Conservation (phyloP, 2,113 vertebrate species). For the Ahaetulla prasina region DNA sequence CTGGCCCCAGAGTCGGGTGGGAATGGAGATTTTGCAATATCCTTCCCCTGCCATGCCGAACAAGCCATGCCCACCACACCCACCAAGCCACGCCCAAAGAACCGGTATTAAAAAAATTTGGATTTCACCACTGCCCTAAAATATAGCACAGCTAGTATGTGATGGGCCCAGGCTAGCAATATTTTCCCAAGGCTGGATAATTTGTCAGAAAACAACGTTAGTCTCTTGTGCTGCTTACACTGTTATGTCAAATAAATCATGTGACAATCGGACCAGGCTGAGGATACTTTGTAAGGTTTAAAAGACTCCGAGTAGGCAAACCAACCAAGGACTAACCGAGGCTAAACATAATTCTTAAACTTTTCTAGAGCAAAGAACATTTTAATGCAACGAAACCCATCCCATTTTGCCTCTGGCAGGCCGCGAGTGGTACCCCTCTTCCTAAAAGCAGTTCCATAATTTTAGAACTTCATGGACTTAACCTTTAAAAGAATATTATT, state of each 20-base stretch:
- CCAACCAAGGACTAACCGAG: background rate
- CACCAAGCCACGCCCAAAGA: no score
- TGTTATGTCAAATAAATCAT: slow-evolving; percentile 46
- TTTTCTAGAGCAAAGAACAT: background rate
- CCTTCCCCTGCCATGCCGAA: no score
- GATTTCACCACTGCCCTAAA: no score
- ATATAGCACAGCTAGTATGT: slow-evolving; percentile 35
- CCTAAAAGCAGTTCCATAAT: background rate
- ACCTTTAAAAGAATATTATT: background rate
- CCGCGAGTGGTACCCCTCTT: background rate
- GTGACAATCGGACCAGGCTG: background rate
- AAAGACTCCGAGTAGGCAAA: slow-evolving; percentile 11
- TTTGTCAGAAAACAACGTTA: slow-evolving; percentile 50
- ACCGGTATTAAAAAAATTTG: no score
- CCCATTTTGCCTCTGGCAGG: background rate
- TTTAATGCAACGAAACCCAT: background rate
- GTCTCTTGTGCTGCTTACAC: slow-evolving; percentile 27
- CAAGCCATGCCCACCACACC: no score
- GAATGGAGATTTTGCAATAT: no score
- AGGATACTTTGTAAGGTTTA: slow-evolving; percentile 19
- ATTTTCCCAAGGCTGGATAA: slow-evolving; percentile 46
- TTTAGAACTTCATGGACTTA: background rate
- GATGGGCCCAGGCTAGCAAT: slow-evolving; percentile 28
- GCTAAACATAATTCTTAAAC: background rate
- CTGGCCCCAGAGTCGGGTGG: no score